Evolutionary conservation across 1,140 invertebrate genomes (phyloP), one percentile per base, ranked within the genome.

Genomic region (Bombus confusus): DNA sequence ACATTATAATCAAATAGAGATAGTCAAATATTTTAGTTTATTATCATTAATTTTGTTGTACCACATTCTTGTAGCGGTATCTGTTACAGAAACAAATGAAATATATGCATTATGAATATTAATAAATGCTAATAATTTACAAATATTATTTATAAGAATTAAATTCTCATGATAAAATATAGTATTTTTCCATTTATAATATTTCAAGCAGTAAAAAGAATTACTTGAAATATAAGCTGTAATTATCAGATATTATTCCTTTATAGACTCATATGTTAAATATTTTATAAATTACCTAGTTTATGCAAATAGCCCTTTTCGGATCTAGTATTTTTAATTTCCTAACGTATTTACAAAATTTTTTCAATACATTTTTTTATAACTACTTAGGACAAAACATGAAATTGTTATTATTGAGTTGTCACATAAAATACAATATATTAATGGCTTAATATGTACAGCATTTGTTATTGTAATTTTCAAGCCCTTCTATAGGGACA

Each of bases 361-460:
- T 66, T n/a, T 62, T 34, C 31, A 68, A 68, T 22, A 15, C 3
- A 34, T 3, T 68, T 72, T 57, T 84, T 43, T 59, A 39, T 43
- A 80, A 25, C 6, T 80, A 39, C 25, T 31, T 64, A 80, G 83
- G 77, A 74, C 28, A 68, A 47, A 80, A 73, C 78, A 85, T 85
- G 41, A 85, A 85, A 85, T 73, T 80, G 69, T 80, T 80, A 80
- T 74, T 52, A 39, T 72, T 72, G 64, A 71, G 34, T 52, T n/a
- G 39, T 79, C 28, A 52, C 52, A 64, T 74, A 73, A 64, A 57
- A 83, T 83, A 77, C 47, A 83, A 43, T 34, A 57, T 59, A 72
- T 75, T 82, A 34, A 62, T 84, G 78, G 47, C 47, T 78, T 39
- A 72, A 47, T 84, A 84, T 84, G 52, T 84, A 84, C 83, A 84